Evolutionary conservation across 2,113 vertebrate species (phyloP), one percentile per base, ranked within the genome.

Genomic region (Leptosomus discolor): DNA sequence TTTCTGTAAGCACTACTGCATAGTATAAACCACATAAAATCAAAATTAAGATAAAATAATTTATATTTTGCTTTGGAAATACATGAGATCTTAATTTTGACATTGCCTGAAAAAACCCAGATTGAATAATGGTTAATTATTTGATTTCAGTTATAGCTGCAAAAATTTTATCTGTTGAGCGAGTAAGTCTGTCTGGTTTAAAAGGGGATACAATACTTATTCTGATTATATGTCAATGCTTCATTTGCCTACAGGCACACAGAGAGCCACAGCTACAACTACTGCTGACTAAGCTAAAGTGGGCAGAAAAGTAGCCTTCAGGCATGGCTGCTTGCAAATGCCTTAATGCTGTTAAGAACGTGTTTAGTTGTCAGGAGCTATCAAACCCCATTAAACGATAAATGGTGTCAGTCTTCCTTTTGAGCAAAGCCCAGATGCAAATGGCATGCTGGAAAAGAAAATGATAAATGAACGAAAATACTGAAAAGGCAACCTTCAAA

Each of bases 341-440:
- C 95, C 70, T 81, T 93, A 93, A 90, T 68, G 54, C 82, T 83
- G 82, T 83, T 83, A 91, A 88, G 73, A 89, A 92, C 36, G n/a
- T 34, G 86, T 90, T 96, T 70, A 87, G 82, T 50, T 97, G 97
- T 94, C 93, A 95, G 85, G 84, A 83, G 58, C 65, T 93, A 95
- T 87, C 91, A 91, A 91, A 76, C 64, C 34, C 58, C 65, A 85
- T 87, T 96, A 87, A 85, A 85, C 88, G 93, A 94, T 77, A 95
- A 93, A 96, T 32, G 51, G 54, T 80, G 79, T 91, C 90, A 90
- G 85, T 34, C 77, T 90, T 92, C 37, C 37, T 79, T 86, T 64
- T 84, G 64, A 96, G 95, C 79, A 90, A 90, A 95, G 61, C 76
- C 63, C 70, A 74, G 67, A 91, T 93, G 80, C 83, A 96, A 93